phyloP scores from a whole-genome alignment of 2,888 invertebrate species.

The Nudaria mundana region DNA sequence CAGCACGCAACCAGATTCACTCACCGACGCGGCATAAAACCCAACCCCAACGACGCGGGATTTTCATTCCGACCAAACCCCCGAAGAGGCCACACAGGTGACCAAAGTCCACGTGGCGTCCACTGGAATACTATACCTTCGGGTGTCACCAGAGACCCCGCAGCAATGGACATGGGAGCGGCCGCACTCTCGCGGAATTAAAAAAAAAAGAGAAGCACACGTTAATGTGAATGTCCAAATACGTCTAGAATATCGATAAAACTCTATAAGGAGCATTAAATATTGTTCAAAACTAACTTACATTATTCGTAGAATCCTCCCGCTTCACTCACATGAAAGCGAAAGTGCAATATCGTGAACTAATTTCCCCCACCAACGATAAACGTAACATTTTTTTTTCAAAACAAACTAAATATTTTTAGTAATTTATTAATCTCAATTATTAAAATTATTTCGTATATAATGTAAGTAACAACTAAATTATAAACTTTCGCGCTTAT shows the following conservation, averaged over 20 bases:
- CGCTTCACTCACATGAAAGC: not conserved
- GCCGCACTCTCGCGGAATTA: too few relatives aligned
- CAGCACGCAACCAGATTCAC: too few relatives aligned
- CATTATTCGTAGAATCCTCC: not conserved
- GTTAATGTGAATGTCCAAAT: not conserved
- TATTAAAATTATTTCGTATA: not conserved
- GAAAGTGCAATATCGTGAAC: not conserved
- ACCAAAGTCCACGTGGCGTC: too few relatives aligned
- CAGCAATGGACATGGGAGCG: too few relatives aligned
- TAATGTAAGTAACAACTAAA: not conserved
- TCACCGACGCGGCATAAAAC: too few relatives aligned
- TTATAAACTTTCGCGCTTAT: conserved; percentile 1
- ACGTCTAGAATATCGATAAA: not conserved
- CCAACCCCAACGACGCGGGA: too few relatives aligned
- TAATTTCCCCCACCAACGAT: not conserved
- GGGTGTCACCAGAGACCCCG: too few relatives aligned
- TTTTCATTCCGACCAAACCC: too few relatives aligned
- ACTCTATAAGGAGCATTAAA: not conserved
- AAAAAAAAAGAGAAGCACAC: not conserved
- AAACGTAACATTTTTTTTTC: not conserved
- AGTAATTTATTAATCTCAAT: not conserved
- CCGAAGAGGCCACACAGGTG: too few relatives aligned
- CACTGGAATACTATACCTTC: too few relatives aligned
- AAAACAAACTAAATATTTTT: too few relatives aligned
- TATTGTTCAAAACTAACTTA: not conserved